Evolutionary conservation across 2,888 invertebrate genomes (phyloP).

Genomic region (Eledona agricola): DNA sequence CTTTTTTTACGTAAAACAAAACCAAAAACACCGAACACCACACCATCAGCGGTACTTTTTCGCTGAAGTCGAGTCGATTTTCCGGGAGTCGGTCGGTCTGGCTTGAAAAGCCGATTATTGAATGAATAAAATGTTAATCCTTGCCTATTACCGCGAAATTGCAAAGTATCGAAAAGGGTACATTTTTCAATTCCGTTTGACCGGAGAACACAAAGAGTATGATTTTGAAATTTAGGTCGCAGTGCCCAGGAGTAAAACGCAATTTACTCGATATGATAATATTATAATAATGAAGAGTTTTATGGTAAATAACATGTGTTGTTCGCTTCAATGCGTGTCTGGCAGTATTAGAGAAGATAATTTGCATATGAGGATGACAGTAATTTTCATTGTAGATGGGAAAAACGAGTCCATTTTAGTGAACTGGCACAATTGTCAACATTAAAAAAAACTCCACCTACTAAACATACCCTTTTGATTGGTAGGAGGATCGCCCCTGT

Average conservation of each 20-base stretch:
- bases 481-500: constrained; percentile 44
- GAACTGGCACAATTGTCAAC: constrained; percentile 43
- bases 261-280: constrained; percentile 23
- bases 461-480: constrained; percentile 49
- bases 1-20: neutral
- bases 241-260: constrained; percentile 28
- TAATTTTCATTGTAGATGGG: constrained; percentile 26
- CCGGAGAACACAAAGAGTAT: constrained; percentile 5
- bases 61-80: neutral
- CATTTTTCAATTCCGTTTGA: constrained; percentile 24
- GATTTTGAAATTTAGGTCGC: constrained; percentile 32
- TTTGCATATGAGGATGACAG: constrained; percentile 35
- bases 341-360: constrained; percentile 28
- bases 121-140: constrained; percentile 2
- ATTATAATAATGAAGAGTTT: constrained; percentile 28
- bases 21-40: neutral
- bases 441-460: constrained; percentile 47
- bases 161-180: neutral
- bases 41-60: neutral
- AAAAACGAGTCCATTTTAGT: constrained; percentile 31
- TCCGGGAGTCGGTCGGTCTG: too few relatives aligned
- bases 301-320: constrained; percentile 36
- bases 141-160: neutral
- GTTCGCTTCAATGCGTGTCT: constrained; percentile 27
- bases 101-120: too few relatives aligned